Evolutionary conservation across 2,113 vertebrate species (phyloP).

Genomic region (Brachyistius frenatus): DNA sequence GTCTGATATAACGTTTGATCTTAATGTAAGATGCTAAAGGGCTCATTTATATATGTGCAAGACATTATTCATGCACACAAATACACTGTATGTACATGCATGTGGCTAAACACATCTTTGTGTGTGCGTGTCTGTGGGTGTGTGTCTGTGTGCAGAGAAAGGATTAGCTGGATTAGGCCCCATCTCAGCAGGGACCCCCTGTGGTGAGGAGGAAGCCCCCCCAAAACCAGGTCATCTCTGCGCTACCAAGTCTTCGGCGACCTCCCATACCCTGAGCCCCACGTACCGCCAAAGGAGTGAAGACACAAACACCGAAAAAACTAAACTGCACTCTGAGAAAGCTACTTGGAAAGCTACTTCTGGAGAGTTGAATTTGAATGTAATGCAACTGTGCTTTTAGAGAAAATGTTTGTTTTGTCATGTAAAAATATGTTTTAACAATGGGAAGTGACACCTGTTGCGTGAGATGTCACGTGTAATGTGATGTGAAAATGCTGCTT

Average conservation of each 20-base stretch:
- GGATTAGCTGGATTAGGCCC: slow-evolving; percentile 86
- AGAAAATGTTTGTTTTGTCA: neutral
- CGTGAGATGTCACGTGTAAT: neutral
- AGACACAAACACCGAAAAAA: neutral
- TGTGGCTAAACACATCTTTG: slow-evolving; percentile 46
- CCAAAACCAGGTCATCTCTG: slow-evolving; percentile 76
- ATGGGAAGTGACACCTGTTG: slow-evolving; percentile 1
- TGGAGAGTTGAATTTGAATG: neutral
- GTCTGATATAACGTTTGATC: neutral
- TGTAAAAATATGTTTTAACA: neutral
- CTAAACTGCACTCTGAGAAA: neutral
- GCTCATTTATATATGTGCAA: neutral
- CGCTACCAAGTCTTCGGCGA: slow-evolving; percentile 60
- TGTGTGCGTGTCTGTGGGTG: slow-evolving; percentile 50
- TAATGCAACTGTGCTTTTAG: neutral
- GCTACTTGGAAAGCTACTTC: neutral
- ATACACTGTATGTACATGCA: slow-evolving; percentile 32
- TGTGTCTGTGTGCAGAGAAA: slow-evolving; percentile 65
- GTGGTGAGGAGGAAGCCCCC: slow-evolving; percentile 77
- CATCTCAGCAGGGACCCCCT: slow-evolving; percentile 80
- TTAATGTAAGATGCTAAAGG: neutral
- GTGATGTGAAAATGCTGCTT: too few relatives aligned
- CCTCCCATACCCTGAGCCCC: slow-evolving; percentile 61
- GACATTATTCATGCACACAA: neutral
- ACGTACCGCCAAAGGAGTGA: neutral